Conservation (phyloP, 2,113 vertebrate genomes). For the Hyperopisus bebe region DNA sequence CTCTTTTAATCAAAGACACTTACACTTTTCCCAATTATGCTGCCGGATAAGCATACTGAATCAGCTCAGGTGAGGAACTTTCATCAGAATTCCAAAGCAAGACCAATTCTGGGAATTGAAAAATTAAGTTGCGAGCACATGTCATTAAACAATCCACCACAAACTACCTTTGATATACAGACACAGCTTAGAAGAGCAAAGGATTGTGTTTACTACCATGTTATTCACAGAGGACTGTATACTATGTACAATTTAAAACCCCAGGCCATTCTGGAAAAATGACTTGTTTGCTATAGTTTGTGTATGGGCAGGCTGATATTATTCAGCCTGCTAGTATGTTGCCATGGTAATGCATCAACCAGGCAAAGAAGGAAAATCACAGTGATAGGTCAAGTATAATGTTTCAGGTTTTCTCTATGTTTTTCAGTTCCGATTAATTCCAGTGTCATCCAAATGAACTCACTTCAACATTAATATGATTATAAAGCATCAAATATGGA, state of each 20-base stretch:
- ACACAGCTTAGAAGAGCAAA: background rate
- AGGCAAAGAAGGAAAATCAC: background rate
- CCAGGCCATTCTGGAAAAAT: background rate
- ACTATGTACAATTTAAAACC: background rate
- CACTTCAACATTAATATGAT: background rate
- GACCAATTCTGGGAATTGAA: background rate
- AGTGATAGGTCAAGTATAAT: background rate
- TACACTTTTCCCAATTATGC: background rate
- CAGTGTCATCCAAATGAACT: background rate
- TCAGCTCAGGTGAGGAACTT: background rate
- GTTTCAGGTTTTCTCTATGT: background rate
- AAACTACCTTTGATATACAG: background rate
- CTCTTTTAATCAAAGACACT: background rate
- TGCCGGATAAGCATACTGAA: background rate
- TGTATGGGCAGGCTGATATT: background rate
- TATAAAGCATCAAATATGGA: background rate
- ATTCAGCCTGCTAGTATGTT: conserved; percentile 1
- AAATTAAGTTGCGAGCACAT: background rate
- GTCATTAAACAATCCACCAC: background rate
- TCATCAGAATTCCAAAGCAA: background rate
- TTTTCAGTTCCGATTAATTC: background rate
- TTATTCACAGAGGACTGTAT: background rate
- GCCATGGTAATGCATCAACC: background rate
- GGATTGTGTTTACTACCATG: background rate
- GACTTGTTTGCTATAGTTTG: background rate